Evolutionary conservation across 2,113 vertebrate species (phyloP), one percentile per base, ranked within the genome.

Genomic region (Pao palembangensis): DNA sequence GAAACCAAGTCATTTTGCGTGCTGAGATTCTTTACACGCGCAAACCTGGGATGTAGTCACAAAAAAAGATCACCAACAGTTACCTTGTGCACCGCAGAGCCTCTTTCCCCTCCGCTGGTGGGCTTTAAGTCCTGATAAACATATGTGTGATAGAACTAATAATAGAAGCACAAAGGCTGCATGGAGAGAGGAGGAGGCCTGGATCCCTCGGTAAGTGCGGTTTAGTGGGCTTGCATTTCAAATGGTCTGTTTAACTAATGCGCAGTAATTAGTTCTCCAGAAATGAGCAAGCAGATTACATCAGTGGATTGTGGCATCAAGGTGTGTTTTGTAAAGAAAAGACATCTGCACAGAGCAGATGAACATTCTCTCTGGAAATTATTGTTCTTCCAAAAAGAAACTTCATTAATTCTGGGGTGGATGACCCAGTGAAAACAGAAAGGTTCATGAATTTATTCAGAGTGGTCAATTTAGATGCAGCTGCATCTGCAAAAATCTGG

Each of bases 241-340:
- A 81, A 84, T 83, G 85, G 79, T 85, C 84, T 83, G 78, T 81
- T 88, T 84, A 87, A 84, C 87, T 81, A 84, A 87, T 88, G 76
- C 61, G 69, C 69, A 72, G 77, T 82, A 86, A 89, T 90, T 84
- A 87, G 77, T 86, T 80, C 70, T 78, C 71, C 77, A 63, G 74
- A 83, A 87, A 79, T 64, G 68, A 79, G 72, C 77, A 61, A 73
- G 67, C 60, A 66, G 65, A 80, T 76, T 74, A 80, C 60, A 70
- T 51, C 18, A 49, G 69, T 50, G 64, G 70, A 69, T 23, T 48
- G 61, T 52, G 49, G 60, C 65, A 61, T 76, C 58, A 52, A 84
- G 84, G 80, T 87, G 54, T 51, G 25, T 71, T 78, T 63, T 56
- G 47, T 8, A 16, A 41, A 64, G 34, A 31, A 58, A 61, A 75